These are phyloP conservation scores for Cerastoderma edule DNA, from an alignment of 2,888 invertebrate genomes.

Conservation along the genomic window DNA sequence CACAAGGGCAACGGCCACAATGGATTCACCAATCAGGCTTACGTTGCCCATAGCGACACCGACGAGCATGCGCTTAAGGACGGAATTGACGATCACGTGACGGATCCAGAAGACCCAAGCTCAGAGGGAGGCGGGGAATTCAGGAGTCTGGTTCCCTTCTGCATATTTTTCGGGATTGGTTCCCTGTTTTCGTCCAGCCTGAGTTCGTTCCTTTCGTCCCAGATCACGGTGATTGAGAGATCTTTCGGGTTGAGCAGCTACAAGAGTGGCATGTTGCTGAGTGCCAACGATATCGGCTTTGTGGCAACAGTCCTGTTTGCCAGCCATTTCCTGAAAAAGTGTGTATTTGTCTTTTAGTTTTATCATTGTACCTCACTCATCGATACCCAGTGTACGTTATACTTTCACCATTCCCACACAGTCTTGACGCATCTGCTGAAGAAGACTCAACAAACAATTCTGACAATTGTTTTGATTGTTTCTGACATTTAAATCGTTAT, in stretches of 20 bases:
- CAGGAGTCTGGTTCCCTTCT: conserved; percentile 46
- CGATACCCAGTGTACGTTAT: too few relatives aligned
- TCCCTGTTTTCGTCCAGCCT: conserved; percentile 49
- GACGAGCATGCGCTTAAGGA: background rate
- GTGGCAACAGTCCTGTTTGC: conserved; percentile 46
- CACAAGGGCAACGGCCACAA: background rate
- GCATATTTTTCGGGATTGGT: conserved; percentile 45
- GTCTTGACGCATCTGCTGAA: too few relatives aligned
- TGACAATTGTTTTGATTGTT: too few relatives aligned
- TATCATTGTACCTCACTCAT: too few relatives aligned
- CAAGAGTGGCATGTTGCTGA: conserved; percentile 48
- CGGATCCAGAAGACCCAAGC: background rate
- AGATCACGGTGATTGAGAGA: conserved; percentile 48
- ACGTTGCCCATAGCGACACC: background rate
- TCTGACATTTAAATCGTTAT: too few relatives aligned
- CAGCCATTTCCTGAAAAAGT: conserved; percentile 54
- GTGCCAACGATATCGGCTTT: conserved; percentile 58
- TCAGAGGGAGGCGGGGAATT: conserved; percentile 18
- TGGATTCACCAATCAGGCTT: conserved; percentile 17
- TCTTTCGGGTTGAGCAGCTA: conserved; percentile 44
- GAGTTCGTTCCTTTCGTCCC: conserved; percentile 45
- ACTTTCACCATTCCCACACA: too few relatives aligned
- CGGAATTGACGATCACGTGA: background rate
- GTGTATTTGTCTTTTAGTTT: conserved; percentile 17
- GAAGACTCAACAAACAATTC: too few relatives aligned